A percentile compares a stretch with the other conserved stretches of the same genome.
These are phyloP conservation scores for Pseudomyrmex sp. DNA, from an alignment of 1,140 invertebrate species.

Conservation along the genomic window DNA sequence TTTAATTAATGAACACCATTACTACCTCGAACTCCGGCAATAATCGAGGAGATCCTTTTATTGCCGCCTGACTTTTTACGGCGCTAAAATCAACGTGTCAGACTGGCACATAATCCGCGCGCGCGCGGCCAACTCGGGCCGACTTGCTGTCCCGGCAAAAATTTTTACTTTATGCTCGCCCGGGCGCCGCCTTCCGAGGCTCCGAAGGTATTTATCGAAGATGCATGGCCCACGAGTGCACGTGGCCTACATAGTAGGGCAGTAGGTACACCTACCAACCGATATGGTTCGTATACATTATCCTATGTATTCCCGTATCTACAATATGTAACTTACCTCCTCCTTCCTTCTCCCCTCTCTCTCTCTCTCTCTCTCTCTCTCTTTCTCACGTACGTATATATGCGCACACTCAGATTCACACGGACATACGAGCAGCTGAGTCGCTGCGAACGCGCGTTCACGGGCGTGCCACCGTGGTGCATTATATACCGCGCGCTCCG, in stretches of 20 bases:
- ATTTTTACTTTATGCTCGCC: conserved; percentile 49
- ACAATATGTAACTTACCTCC: conserved; percentile 46
- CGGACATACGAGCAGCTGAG: conserved; percentile 10
- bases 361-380: conserved; percentile 30
- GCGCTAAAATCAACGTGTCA: conserved; percentile 19
- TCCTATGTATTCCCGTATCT: conserved; percentile 63
- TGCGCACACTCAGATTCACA: neutral
- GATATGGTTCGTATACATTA: conserved; percentile 63
- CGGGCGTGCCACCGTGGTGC: conserved; percentile 22
- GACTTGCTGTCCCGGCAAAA: conserved; percentile 48
- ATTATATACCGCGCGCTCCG: conserved; percentile 62
- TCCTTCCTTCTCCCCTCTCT: neutral
- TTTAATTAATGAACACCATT: conserved; percentile 52
- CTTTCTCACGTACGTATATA: neutral
- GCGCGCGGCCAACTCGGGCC: neutral
- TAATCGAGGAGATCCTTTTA: conserved; percentile 23
- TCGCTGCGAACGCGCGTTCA: conserved; percentile 42
- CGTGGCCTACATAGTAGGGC: conserved; percentile 59
- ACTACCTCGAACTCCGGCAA: conserved; percentile 3
- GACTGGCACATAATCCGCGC: conserved; percentile 28
- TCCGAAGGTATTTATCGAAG: conserved; percentile 67
- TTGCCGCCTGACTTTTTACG: conserved; percentile 17
- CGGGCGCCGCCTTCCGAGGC: conserved; percentile 5
- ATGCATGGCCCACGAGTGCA: conserved; percentile 61
- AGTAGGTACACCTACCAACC: conserved; percentile 47